Conservation (phyloP, 2,888 invertebrate genomes). For the Pecten maximus region DNA sequence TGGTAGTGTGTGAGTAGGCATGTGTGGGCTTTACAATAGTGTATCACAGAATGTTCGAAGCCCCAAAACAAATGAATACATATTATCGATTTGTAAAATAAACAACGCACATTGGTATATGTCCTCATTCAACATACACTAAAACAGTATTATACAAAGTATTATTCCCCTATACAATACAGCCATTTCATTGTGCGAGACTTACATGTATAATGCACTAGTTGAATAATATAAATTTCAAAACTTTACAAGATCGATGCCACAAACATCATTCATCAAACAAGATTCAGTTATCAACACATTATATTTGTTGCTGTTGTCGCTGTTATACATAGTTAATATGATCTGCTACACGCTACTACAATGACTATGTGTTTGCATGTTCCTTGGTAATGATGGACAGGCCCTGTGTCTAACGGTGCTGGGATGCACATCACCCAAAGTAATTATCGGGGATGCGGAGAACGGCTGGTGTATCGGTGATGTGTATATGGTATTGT, state of each 20-base stretch:
- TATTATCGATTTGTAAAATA: not conserved
- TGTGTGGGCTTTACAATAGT: not conserved
- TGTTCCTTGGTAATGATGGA: not conserved
- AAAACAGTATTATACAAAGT: not conserved
- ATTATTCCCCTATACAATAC: not conserved
- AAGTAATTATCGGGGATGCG: slow-evolving; percentile 16
- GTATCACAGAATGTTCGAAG: not conserved
- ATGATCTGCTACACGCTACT: not conserved
- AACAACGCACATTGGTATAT: not conserved
- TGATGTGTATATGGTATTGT: not conserved
- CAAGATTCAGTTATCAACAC: not conserved
- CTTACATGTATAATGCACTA: not conserved
- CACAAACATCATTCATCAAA: not conserved
- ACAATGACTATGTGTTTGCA: not conserved
- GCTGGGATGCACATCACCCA: not conserved
- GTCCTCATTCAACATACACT: not conserved
- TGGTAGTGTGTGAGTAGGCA: not conserved
- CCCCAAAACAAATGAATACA: not conserved
- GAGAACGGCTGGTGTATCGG: not conserved
- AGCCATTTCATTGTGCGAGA: not conserved
- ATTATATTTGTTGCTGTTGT: not conserved
- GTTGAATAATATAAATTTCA: not conserved
- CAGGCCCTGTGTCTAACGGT: not conserved
- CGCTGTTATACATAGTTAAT: not conserved
- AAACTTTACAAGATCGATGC: not conserved